Base-by-base conservation (phyloP, 2,797 vertebrate genomes). In the Serranus cabrilla region DNA sequence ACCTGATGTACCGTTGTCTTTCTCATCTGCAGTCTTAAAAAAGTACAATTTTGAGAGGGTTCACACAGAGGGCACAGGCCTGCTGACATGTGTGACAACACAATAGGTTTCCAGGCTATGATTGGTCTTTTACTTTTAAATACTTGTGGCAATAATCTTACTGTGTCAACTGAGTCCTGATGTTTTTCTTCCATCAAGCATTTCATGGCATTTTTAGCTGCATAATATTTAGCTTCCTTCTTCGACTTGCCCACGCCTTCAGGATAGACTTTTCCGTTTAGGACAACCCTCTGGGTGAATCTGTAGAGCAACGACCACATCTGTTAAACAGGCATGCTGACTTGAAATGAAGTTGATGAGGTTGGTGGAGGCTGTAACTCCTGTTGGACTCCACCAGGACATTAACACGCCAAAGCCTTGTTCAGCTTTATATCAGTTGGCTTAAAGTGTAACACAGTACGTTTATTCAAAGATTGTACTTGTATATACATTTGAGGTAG, bases 151-250 rank as follows among this genome's bases (percentile, higher is more conserved):
- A 16, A n/a, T 43, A 12, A 43, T 71, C 90, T 84, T 89, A 94
- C 93, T 7, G 81, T 52, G 17, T 71, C 59, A 17, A 1, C 18
- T 2, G 56, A 20, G 2, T 49, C 58, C 16, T 21, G 45, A n/a
- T 25, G 3, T 17, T 74, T 27, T 2, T 20, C 21, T 2, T 17
- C 16, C 25, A 2, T 4, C 46, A 94, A 20, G 20, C 0, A n/a
- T 1, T 54, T 49, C 9, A 92, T 10, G 7, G 92, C 93, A 11
- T 88, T 81, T 67, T 92, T 83, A 8, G 93, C 94, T 3, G 81
- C 81, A 12, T 57, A 21, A 0, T 40, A 2, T 17, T 50, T 83
- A 57, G 81, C 81, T 3, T 62, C 57, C 40, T 58, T 67, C 59
- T 79, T 83, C 4, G 0, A 71, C 20, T 49, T 83, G 2, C 81